Base-by-base conservation (phyloP, 1,140 invertebrate species). In the Drosophila dunni region DNA sequence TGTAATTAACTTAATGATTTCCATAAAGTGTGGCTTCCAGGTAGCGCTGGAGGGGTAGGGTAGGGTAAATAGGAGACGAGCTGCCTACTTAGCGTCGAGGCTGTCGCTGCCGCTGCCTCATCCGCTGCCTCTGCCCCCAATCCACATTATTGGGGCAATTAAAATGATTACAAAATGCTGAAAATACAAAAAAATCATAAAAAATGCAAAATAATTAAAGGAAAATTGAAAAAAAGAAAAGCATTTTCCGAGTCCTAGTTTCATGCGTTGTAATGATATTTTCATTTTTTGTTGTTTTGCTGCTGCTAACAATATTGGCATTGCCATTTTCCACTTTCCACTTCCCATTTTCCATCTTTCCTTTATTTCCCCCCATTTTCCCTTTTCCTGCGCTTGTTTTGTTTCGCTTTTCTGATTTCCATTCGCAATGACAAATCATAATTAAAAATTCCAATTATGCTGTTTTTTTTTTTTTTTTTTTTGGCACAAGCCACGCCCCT, bases 1-100 rank as follows among this genome's bases (percentile, higher is more conserved):
- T 89, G 76, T 88, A 88, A 88, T 88, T 88, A 88, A 88, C 84
- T 88, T 88, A 88, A 88, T 88, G 83, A 88, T 88, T 88, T 88
- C 71, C 84, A 88, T 88, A 88, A 88, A 80, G 63, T 71, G 61
- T 60, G 61, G 74, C 56, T 74, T 45, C 15, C 24, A 3, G 60
- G 34, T 11, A 5, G 51, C 5, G n/a, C 53, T 34, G n/a, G 11
- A 9, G 7, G 8, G 57, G 38, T 11, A 8, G 15, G 15, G 15
- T 13, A 9, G 54, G 36, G 38, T 1, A n/a, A 4, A 0, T 7
- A 17, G 6, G 15, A 8, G 44, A 17, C 7, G 51, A 34, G 7
- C 8, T 54, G 33, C n/a, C 46, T 50, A 50, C 29, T 34, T 36
- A 54, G 51, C 15, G 33, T 54, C n/a, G 29, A 53, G 33, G 50